These are phyloP conservation scores for Phalacrocorax carbo DNA, from an alignment of 2,113 vertebrate species.

Conservation along the genomic window DNA sequence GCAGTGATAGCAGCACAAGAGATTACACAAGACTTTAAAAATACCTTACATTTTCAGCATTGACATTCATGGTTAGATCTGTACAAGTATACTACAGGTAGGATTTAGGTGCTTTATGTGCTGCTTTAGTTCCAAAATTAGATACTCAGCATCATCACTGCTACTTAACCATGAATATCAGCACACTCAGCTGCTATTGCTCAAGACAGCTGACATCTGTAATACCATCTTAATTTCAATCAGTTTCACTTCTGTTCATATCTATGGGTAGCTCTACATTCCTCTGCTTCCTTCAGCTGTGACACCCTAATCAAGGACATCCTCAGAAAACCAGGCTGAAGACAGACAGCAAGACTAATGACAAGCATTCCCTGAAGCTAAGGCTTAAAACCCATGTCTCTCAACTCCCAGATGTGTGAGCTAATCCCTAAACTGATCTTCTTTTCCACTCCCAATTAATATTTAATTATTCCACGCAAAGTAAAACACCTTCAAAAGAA, in stretches of 20 bases:
- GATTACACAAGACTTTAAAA: not conserved
- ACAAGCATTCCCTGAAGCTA: not conserved
- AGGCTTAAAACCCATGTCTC: not conserved
- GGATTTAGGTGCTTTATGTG: not conserved
- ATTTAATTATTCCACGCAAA: conserved; percentile 36
- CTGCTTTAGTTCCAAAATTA: not conserved
- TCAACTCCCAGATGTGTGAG: not conserved
- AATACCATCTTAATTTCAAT: not conserved
- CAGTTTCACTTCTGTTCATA: conserved; percentile 39
- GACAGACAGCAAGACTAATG: not conserved
- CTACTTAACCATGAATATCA: not conserved
- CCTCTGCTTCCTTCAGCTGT: not conserved
- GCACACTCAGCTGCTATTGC: not conserved
- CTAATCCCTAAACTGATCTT: not conserved
- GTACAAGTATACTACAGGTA: not conserved
- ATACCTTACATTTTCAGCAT: not conserved
- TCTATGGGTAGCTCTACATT: conserved; percentile 13
- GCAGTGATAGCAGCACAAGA: not conserved
- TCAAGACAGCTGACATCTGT: conserved; percentile 16
- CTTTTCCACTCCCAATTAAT: conserved; percentile 8
- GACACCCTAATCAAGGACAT: not conserved
- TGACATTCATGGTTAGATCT: not conserved
- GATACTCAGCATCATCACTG: not conserved
- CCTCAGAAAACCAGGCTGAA: not conserved
- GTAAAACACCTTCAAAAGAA: conserved; percentile 35